Conservation (phyloP, 2,113 vertebrate genomes). For the Atrichornis clamosus region DNA sequence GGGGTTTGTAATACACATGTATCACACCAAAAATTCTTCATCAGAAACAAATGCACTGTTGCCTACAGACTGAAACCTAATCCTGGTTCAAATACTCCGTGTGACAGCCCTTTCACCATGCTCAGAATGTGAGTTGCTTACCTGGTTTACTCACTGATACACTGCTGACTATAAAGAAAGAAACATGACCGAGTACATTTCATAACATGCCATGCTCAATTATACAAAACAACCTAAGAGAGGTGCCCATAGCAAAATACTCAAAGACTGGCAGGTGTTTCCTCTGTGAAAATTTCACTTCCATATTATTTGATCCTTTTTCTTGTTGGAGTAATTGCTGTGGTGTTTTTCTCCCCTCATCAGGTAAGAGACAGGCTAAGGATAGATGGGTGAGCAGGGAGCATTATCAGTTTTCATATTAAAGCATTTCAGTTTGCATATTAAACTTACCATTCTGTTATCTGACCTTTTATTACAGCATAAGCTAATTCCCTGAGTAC, state of each 20-base stretch:
- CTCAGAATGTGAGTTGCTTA: background rate
- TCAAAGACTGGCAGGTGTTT: background rate
- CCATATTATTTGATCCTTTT: background rate
- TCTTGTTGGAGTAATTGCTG: background rate
- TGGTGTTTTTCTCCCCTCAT: background rate
- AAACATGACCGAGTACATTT: background rate
- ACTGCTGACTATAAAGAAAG: slow-evolving; percentile 21
- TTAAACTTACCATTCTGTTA: background rate
- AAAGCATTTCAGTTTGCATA: background rate
- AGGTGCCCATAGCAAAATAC: background rate
- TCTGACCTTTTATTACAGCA: background rate
- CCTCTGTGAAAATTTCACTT: background rate
- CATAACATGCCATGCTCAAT: background rate
- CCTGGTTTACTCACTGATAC: background rate
- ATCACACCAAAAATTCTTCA: background rate
- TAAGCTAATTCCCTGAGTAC: background rate
- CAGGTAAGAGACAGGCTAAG: background rate
- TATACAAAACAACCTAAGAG: background rate
- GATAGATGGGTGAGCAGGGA: background rate
- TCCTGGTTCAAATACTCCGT: background rate
- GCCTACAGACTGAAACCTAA: background rate
- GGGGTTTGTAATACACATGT: background rate
- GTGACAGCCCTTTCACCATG: background rate
- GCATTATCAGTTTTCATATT: too few relatives aligned
- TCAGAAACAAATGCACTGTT: background rate